A percentile compares a stretch with the other conserved stretches of the same genome.
These are phyloP conservation scores for Acrossocheilus fasciatus DNA, from an alignment of 2,797 vertebrate genomes.

Conservation along the genomic window DNA sequence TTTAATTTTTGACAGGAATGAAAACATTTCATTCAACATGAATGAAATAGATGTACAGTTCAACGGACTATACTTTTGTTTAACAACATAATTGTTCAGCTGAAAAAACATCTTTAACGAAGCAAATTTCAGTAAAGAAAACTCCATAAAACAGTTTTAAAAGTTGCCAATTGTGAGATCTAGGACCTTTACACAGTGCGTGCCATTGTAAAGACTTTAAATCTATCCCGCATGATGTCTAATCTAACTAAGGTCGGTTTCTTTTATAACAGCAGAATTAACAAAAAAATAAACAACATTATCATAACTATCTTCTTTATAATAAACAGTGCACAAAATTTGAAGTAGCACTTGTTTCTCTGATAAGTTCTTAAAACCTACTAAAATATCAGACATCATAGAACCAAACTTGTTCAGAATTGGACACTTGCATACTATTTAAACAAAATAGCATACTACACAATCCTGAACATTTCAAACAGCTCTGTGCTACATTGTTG, in stretches of 20 bases:
- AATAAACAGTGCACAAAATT: background rate
- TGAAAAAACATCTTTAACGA: background rate
- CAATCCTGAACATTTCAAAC: background rate
- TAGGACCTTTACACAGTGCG: background rate
- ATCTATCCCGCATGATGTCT: too few species aligned
- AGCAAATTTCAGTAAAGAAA: background rate
- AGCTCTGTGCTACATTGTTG: background rate
- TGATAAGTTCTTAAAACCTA: background rate
- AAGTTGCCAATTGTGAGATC: background rate
- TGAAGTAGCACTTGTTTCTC: background rate
- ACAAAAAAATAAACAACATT: background rate
- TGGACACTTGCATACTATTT: too few species aligned
- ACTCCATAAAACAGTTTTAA: background rate
- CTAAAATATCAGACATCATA: background rate
- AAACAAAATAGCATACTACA: background rate
- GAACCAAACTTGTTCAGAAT: background rate
- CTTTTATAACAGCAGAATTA: background rate
- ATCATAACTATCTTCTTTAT: background rate
- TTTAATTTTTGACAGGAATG: background rate
- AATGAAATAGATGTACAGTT: background rate
- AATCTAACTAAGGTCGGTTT: too few species aligned
- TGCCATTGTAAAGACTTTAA: too few species aligned
- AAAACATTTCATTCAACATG: too few species aligned
- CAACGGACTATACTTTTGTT: background rate
- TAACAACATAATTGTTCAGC: background rate